A percentile compares a stretch with the other conserved stretches of the same genome.
Conservation (phyloP, 2,797 vertebrate genomes). For the Rhabdophis nuchalis region DNA sequence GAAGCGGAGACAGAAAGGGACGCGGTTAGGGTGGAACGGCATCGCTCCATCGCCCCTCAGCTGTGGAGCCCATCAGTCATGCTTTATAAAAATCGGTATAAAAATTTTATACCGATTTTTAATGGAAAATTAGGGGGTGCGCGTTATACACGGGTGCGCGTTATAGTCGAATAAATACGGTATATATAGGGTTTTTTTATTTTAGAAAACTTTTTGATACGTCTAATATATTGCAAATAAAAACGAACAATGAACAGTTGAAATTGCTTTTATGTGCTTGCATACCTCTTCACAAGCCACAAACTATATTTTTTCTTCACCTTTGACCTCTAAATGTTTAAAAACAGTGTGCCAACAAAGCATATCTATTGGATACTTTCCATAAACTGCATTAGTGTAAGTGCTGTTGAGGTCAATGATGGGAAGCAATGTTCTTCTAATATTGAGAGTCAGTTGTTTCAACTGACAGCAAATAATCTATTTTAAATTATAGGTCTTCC, state of each 20-base stretch:
- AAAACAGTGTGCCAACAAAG: not conserved
- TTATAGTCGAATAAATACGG: too few relatives aligned
- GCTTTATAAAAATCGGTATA: too few relatives aligned
- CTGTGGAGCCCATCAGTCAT: too few relatives aligned
- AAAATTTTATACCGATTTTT: too few relatives aligned
- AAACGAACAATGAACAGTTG: not conserved
- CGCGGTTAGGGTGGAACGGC: too few relatives aligned
- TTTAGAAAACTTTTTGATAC: not conserved
- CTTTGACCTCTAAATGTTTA: not conserved
- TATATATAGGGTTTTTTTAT: not conserved
- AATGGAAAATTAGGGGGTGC: too few relatives aligned
- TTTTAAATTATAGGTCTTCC: constrained; percentile 35
- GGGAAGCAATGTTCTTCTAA: constrained; percentile 23
- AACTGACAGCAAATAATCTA: constrained; percentile 13
- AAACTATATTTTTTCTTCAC: not conserved
- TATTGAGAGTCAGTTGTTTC: constrained; percentile 5
- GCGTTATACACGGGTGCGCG: too few relatives aligned
- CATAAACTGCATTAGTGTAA: constrained; percentile 54
- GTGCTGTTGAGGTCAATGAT: constrained; percentile 22
- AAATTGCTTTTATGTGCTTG: not conserved
- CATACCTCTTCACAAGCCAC: not conserved
- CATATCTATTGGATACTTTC: constrained; percentile 32
- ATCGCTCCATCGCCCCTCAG: too few relatives aligned
- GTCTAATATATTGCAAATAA: not conserved
- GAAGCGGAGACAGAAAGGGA: too few relatives aligned